Evolutionary conservation across 1,140 invertebrate genomes (phyloP), one percentile per base, ranked within the genome.

Genomic region (Aradophagus sp.): DNA sequence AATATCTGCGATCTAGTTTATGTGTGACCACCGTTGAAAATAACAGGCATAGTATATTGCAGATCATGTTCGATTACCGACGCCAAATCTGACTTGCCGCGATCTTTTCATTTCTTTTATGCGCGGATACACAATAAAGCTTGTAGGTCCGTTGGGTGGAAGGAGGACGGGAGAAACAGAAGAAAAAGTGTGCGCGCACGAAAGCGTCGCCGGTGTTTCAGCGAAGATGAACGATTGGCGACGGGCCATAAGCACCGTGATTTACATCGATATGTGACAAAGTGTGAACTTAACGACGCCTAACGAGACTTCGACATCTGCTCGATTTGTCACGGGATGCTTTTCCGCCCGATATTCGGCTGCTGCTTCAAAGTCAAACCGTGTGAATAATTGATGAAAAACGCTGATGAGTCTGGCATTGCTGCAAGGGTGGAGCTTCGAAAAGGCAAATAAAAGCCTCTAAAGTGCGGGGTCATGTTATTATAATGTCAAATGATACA

Each of bases 371-470:
- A 66, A 78, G 34, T 77, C 72, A 71, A 59, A 27, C 70, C 50
- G 77, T 83, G 82, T 84, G 80, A 78, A 84, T 83, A 84, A 84
- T 84, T 81, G 79, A 72, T 83, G 78, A 84, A 84, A 84, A 75
- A 75, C 75, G 72, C 79, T 84, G 82, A 84, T 80, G 82, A 84
- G 76, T 82, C 75, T 80, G 78, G 77, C 79, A 76, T 73, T 61
- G 53, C 68, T 76, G 55, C 58, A 73, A 69, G 53, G 45, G 61
- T 71, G 56, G 67, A 53, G 29, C 50, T 50, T 36, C 38, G 55
- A 71, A 73, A 56, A 34, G 48, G 56, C 56, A 50, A 61, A 69
- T 69, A 62, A 61, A 68, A 38, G 66, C 13, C 13, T 32, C 50
- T 20, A 52, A 70, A 63, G 67, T 70, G 67, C 59, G 47, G 38